Conservation (phyloP, 2,888 invertebrate species). For the Melieria picta region DNA sequence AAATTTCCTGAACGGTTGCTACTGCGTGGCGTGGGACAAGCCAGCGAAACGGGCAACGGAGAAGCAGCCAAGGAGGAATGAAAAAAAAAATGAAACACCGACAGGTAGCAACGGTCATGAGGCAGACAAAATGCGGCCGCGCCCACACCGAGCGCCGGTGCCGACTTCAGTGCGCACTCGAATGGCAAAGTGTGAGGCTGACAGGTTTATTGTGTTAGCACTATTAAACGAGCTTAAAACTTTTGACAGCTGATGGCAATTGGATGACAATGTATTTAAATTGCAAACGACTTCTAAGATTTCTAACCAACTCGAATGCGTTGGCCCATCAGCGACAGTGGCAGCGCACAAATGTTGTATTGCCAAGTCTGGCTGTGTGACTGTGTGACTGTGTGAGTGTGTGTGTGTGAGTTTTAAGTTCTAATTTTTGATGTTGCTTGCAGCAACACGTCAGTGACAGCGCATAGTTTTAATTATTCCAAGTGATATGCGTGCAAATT, state of each 20-base stretch:
- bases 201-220: conserved; percentile 34
- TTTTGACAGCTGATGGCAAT: conserved; percentile 37
- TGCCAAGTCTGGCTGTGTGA: no score
- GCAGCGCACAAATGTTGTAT: no score
- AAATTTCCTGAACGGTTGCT: conserved; percentile 34
- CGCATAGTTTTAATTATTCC: no score
- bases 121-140: not conserved
- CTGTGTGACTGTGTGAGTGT: no score
- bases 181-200: conserved; percentile 21
- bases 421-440: no score
- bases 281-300: conserved; percentile 21
- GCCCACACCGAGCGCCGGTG: not conserved
- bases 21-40: not conserved
- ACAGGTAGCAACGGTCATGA: not conserved
- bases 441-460: no score
- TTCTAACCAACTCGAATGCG: not conserved
- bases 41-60: conserved; percentile 2
- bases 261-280: conserved; percentile 35
- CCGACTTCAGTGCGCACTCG: not conserved
- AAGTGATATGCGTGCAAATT: no score
- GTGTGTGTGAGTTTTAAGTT: no score
- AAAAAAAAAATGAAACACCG: not conserved
- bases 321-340: no score
- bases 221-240: conserved; percentile 32
- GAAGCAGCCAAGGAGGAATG: not conserved